Evolutionary conservation across 2,888 invertebrate genomes (phyloP).

Genomic region (Zele albiditarsus): DNA sequence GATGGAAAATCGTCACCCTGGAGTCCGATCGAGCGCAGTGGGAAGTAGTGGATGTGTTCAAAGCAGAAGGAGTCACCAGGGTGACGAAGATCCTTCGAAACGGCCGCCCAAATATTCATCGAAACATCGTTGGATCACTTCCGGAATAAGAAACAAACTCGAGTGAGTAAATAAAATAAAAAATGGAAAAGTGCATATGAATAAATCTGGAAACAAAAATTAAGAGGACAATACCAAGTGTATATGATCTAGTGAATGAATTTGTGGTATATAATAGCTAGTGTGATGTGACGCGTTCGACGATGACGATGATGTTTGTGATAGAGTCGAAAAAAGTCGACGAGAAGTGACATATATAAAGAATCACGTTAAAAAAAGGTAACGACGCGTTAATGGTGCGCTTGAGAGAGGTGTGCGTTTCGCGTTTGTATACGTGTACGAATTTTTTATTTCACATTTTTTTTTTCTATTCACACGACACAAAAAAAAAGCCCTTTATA

Average conservation of each 20-base stretch:
- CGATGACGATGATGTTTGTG: constrained; percentile 35
- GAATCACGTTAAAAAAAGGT: neutral
- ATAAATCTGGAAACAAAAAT: neutral
- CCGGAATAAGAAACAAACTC: neutral
- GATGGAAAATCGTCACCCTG: constrained; percentile 27
- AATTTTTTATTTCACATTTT: neutral
- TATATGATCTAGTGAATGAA: no score
- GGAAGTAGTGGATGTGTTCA: constrained; percentile 15
- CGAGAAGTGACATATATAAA: constrained; percentile 12
- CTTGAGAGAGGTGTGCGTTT: neutral
- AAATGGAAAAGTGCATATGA: neutral
- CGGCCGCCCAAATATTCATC: neutral
- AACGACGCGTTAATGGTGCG: neutral
- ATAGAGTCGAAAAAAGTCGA: neutral
- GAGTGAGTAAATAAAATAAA: neutral
- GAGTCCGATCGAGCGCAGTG: constrained; percentile 20
- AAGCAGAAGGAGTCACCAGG: constrained; percentile 27
- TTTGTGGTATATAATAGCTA: neutral
- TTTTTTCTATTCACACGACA: constrained; percentile 3
- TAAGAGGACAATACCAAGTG: neutral
- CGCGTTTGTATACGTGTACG: neutral
- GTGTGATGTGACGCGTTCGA: constrained; percentile 26
- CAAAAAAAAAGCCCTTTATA: neutral
- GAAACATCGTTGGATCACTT: neutral
- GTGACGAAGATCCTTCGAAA: constrained; percentile 15